Conservation (phyloP, 2,888 invertebrate species). For the Mesorhabditis belari region DNA sequence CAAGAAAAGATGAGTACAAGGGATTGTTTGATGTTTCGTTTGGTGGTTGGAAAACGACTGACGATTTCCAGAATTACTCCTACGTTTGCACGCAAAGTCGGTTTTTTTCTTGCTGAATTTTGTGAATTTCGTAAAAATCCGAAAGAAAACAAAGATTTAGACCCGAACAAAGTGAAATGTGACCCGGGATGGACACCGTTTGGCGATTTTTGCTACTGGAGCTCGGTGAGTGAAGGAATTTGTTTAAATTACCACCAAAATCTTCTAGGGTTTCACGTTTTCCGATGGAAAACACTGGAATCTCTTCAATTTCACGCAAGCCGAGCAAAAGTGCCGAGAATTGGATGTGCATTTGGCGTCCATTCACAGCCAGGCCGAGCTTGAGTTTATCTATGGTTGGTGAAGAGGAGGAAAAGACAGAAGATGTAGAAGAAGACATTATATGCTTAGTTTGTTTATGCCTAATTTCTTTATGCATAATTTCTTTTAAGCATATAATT, state of each 20-base stretch:
- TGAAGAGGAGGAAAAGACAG: too few relatives aligned
- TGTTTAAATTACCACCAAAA: too few relatives aligned
- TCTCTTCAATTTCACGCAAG: not conserved
- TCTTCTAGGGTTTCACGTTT: too few relatives aligned
- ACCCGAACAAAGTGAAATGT: not conserved
- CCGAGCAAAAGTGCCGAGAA: not conserved
- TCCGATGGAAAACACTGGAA: not conserved
- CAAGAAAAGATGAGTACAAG: not conserved
- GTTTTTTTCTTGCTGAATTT: too few relatives aligned
- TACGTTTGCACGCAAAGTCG: not conserved
- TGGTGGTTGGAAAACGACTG: not conserved
- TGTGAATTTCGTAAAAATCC: too few relatives aligned
- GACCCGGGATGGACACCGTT: not conserved
- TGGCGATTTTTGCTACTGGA: not conserved
- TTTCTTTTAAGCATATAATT: too few relatives aligned
- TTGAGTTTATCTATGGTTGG: not conserved
- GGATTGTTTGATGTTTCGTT: not conserved
- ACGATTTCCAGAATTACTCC: not conserved
- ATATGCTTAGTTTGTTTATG: too few relatives aligned
- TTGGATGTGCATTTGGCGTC: not conserved
- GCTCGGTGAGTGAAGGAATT: not conserved
- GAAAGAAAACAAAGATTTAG: too few relatives aligned
- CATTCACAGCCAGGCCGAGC: not conserved
- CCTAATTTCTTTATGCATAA: too few relatives aligned
- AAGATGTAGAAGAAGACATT: too few relatives aligned